These are phyloP conservation scores for Corvus moneduloides DNA, from an alignment of 2,113 vertebrate genomes.

Conservation along the genomic window DNA sequence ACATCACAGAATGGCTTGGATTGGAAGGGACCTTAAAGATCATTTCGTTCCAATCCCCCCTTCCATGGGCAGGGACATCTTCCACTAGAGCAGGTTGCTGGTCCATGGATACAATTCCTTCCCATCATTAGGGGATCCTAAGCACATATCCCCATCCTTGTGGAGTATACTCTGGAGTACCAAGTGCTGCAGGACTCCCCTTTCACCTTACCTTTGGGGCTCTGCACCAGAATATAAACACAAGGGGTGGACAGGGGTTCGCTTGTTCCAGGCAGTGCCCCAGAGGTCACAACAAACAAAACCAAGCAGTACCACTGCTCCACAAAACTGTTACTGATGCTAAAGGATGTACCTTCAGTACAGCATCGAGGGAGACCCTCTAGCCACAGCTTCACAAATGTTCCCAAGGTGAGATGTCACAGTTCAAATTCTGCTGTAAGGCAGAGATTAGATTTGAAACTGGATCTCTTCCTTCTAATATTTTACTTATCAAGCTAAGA, in stretches of 20 bases:
- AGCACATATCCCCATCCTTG: fast-evolving
- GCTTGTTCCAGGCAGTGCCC: background rate
- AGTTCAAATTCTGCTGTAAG: background rate
- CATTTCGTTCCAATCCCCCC: background rate
- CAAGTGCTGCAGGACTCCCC: background rate
- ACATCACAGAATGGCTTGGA: background rate
- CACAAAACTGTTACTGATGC: background rate
- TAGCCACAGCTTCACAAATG: background rate
- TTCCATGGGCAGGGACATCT: background rate
- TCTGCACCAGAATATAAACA: background rate
- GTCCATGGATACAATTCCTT: background rate
- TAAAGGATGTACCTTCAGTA: background rate
- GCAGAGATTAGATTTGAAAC: background rate
- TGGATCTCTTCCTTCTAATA: background rate
- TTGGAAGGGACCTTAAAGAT: background rate
- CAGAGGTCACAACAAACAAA: background rate
- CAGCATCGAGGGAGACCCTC: background rate
- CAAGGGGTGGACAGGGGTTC: background rate
- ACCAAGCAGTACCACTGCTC: background rate
- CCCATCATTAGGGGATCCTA: background rate
- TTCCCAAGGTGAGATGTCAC: background rate
- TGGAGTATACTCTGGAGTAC: background rate
- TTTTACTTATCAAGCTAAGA: background rate
- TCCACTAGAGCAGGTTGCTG: background rate
- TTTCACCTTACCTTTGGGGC: background rate